A percentile compares a stretch with the other conserved stretches of the same genome.
Evolutionary conservation across 1,140 invertebrate species (phyloP).

Genomic region (Cataglyphis hispanica): DNA sequence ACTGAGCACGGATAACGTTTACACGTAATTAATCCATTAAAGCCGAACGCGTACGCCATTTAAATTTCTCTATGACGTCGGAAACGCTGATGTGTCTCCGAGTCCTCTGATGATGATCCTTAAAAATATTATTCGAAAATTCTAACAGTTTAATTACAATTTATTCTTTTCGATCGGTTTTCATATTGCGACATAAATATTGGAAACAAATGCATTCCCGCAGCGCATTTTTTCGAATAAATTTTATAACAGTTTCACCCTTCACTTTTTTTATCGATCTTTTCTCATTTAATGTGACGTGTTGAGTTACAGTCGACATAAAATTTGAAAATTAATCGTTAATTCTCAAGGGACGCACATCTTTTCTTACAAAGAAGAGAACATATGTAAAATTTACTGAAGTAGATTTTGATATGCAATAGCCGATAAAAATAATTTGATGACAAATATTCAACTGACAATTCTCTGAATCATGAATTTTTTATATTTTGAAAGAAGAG

Average conservation of each 20-base stretch:
- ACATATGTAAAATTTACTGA: slow-evolving; percentile 13
- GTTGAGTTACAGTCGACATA: background rate
- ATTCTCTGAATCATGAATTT: background rate
- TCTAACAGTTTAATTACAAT: slow-evolving; percentile 2
- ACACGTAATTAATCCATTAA: slow-evolving; percentile 51
- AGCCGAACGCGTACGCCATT: background rate
- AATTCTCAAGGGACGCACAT: background rate
- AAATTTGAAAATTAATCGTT: background rate
- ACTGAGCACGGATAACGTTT: slow-evolving; percentile 29
- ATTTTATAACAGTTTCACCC: slow-evolving; percentile 36
- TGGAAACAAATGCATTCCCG: slow-evolving; percentile 13
- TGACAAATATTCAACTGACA: background rate
- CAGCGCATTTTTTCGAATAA: background rate
- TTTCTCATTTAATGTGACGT: background rate
- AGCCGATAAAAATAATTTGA: background rate
- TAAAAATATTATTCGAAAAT: background rate
- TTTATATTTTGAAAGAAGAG: background rate
- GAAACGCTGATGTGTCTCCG: background rate
- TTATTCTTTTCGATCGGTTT: background rate
- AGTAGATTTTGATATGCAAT: background rate
- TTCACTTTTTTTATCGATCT: slow-evolving; percentile 22
- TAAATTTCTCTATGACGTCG: background rate
- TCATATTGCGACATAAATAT: background rate
- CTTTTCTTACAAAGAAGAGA: background rate
- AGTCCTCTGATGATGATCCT: background rate